phyloP scores from a whole-genome alignment of 2,888 invertebrate species.

The Leptinotarsa juncta region DNA sequence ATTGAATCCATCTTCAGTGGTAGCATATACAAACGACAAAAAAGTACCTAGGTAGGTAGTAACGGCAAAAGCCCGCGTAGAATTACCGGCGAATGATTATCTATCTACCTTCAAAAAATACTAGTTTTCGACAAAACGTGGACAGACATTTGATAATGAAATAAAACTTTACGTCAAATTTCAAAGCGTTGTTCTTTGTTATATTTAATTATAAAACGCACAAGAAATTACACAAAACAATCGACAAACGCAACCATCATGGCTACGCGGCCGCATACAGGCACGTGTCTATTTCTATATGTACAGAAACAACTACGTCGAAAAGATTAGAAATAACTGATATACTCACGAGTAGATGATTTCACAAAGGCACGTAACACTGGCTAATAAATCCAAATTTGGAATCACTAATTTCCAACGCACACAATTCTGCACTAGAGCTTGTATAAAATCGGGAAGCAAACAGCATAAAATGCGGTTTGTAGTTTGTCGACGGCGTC shows the following conservation, averaged over 20 bases:
- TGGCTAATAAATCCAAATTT: neutral
- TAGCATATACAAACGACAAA: no score
- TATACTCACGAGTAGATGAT: neutral
- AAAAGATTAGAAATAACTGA: neutral
- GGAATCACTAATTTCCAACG: neutral
- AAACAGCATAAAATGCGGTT: constrained; percentile 7
- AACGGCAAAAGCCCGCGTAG: no score
- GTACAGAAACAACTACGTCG: neutral
- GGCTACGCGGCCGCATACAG: neutral
- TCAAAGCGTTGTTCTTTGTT: no score
- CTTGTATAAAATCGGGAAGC: constrained; percentile 20
- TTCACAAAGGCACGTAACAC: neutral
- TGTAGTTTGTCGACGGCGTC: constrained; percentile 31
- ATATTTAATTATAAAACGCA: no score
- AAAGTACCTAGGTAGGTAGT: no score
- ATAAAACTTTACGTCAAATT: no score
- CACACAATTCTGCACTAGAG: constrained; percentile 27
- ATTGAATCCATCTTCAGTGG: no score
- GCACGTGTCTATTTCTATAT: constrained; percentile 1
- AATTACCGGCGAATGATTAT: no score
- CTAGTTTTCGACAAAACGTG: no score
- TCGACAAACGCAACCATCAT: neutral
- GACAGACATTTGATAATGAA: no score
- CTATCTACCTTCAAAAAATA: no score
- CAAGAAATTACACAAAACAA: neutral